These are phyloP conservation scores for Salarias fasciatus DNA, from an alignment of 2,797 vertebrate genomes.

Conservation along the genomic window DNA sequence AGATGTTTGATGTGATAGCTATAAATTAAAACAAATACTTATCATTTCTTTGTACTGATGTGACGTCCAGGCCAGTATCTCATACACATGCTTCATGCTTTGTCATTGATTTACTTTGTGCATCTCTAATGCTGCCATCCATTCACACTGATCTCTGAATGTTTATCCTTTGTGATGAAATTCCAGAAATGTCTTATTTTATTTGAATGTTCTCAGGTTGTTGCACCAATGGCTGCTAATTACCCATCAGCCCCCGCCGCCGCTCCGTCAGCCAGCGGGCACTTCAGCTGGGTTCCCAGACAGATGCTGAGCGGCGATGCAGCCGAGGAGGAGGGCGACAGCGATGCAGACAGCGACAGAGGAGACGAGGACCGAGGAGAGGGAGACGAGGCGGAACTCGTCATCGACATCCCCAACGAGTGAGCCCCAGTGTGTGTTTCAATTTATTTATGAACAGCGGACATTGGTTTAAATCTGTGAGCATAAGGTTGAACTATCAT, in stretches of 20 bases:
- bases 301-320: slow-evolving; percentile 92
- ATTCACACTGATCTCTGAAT: slow-evolving; percentile 8
- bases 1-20: too few relatives aligned
- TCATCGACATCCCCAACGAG: slow-evolving; percentile 93
- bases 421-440: slow-evolving; percentile 59
- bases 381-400: slow-evolving; percentile 89
- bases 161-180: background rate
- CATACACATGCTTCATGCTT: slow-evolving; percentile 21
- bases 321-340: slow-evolving; percentile 89
- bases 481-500: background rate
- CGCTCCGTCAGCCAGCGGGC: slow-evolving; percentile 70
- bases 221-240: slow-evolving; percentile 78
- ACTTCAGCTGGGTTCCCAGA: slow-evolving; percentile 90
- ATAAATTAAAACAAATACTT: too few relatives aligned
- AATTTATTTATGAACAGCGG: slow-evolving; percentile 28
- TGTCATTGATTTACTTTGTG: slow-evolving; percentile 17
- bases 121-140: slow-evolving; percentile 22
- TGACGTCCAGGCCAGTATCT: slow-evolving; percentile 6
- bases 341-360: slow-evolving; percentile 83
- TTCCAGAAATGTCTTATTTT: background rate
- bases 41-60: too few relatives aligned
- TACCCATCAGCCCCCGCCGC: slow-evolving; percentile 74
- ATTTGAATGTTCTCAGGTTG: slow-evolving; percentile 69
- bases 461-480: slow-evolving; percentile 4
- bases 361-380: slow-evolving; percentile 89